These are phyloP conservation scores for Prinia subflava DNA, from an alignment of 2,113 vertebrate species.

Conservation along the genomic window DNA sequence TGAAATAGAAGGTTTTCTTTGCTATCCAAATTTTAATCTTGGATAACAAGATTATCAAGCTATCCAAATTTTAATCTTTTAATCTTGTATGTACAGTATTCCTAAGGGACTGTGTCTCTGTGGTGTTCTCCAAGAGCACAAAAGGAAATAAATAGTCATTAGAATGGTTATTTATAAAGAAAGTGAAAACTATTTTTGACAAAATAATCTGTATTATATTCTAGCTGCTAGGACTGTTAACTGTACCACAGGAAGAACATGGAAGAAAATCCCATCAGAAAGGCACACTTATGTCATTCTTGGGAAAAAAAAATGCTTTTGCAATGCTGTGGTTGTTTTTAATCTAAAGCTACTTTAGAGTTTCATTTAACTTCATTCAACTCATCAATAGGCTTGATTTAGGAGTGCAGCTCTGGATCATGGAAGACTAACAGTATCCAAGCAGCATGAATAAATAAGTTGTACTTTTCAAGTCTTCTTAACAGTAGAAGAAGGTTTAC, in stretches of 20 bases:
- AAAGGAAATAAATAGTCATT: background rate
- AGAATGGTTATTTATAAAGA: background rate
- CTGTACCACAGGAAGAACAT: background rate
- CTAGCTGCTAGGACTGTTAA: background rate
- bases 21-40: background rate
- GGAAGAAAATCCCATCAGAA: background rate
- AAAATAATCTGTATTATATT: background rate
- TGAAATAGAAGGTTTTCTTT: background rate
- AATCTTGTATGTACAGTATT: background rate
- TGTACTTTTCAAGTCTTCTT: background rate
- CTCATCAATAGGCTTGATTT: background rate
- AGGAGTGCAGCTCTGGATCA: background rate
- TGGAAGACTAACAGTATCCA: background rate
- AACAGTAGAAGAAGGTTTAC: background rate
- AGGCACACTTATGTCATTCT: background rate
- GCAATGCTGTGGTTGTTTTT: background rate
- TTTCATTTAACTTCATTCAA: background rate
- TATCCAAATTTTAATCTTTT: background rate
- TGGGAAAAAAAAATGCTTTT: background rate
- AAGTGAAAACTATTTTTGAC: background rate
- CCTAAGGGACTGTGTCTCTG: background rate
- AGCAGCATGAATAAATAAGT: slow-evolving; percentile 12
- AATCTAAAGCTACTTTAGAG: background rate
- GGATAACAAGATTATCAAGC: background rate
- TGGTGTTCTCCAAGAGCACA: background rate